phyloP scores from a whole-genome alignment of 2,888 invertebrate species.

The Drosophila birchii region DNA sequence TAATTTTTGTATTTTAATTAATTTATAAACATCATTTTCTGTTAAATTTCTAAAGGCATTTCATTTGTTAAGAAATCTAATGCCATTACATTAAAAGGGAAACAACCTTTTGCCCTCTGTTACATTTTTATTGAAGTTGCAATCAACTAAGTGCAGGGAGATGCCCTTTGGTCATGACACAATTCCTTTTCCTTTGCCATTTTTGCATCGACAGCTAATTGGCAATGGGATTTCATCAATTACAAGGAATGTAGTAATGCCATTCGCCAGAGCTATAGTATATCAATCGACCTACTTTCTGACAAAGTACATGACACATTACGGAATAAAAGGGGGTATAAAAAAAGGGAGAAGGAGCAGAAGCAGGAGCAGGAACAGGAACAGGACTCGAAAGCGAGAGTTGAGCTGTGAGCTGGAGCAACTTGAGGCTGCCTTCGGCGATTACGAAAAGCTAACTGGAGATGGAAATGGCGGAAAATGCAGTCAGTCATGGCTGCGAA shows the following conservation, averaged over 20 bases:
- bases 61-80: background rate
- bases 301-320: constrained; percentile 23
- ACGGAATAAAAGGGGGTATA: constrained; percentile 7
- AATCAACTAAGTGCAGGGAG: constrained; percentile 16
- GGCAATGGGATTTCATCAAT: constrained; percentile 69
- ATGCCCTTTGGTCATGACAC: constrained; percentile 1
- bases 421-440: constrained; percentile 31
- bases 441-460: constrained; percentile 24
- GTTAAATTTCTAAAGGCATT: background rate
- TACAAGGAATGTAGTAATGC: constrained; percentile 48
- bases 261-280: constrained; percentile 52
- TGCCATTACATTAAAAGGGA: background rate
- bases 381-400: constrained; percentile 4
- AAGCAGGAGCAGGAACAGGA: background rate
- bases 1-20: background rate
- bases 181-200: constrained; percentile 3
- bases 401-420: constrained; percentile 6
- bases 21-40: background rate
- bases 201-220: constrained; percentile 57
- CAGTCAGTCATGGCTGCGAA: constrained; percentile 27
- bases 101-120: background rate
- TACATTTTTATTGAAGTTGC: background rate
- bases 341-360: background rate
- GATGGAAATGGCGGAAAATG: constrained; percentile 25
- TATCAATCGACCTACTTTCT: constrained; percentile 63